phyloP scores from a whole-genome alignment of 2,888 invertebrate genomes.

The Eupeodes luniger region DNA sequence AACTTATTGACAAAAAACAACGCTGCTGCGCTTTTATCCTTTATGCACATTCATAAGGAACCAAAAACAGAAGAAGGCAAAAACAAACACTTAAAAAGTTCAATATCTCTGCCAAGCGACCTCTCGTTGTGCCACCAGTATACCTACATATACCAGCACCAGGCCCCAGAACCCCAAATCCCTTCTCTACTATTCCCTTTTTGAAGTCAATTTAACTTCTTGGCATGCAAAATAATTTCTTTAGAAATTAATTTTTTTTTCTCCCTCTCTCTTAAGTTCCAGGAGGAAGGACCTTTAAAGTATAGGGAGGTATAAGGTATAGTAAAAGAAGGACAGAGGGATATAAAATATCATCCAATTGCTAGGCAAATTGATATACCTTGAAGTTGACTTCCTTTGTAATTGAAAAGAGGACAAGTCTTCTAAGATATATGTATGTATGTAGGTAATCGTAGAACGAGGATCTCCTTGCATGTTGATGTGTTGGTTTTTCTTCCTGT shows the following conservation, averaged over 20 bases:
- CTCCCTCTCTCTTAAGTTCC: background rate
- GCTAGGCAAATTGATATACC: constrained; percentile 57
- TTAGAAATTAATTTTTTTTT: constrained; percentile 20
- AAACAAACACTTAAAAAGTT: constrained; percentile 29
- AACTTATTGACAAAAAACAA: constrained; percentile 38
- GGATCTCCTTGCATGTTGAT: constrained; percentile 15
- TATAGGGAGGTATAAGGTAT: background rate
- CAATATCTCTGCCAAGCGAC: constrained; percentile 4
- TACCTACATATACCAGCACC: background rate
- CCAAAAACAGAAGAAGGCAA: background rate
- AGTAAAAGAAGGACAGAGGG: background rate
- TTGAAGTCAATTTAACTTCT: constrained; percentile 30
- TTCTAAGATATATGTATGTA: background rate
- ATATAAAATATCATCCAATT: constrained; percentile 40
- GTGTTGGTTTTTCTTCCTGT: background rate
- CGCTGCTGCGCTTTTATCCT: constrained; percentile 16
- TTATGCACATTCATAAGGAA: background rate
- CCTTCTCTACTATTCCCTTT: background rate
- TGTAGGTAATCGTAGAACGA: background rate
- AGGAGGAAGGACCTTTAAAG: constrained; percentile 16
- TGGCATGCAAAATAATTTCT: constrained; percentile 41
- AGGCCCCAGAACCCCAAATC: no score
- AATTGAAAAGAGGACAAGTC: constrained; percentile 6
- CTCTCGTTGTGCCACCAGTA: background rate
- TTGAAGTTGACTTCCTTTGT: constrained; percentile 11